Percentiles rank a stretch among this genome's conserved stretches.
These are phyloP conservation scores for Bursaphelenchus okinawaensis DNA, from an alignment of 2,888 invertebrate species.

Conservation along the genomic window DNA sequence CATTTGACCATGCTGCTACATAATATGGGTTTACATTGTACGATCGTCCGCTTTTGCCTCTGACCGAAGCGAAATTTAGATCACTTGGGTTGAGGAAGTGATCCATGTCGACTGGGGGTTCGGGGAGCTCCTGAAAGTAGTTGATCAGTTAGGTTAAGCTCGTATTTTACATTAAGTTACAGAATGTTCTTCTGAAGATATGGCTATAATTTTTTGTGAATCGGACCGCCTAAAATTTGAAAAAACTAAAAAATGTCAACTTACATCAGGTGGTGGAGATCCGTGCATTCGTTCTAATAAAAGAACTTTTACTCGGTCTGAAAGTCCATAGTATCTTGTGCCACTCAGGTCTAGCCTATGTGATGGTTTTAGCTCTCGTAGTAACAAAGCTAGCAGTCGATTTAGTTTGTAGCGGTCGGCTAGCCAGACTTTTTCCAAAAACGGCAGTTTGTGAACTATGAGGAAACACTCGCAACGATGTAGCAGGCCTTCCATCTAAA, in stretches of 20 bases:
- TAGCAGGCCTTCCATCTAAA: slow-evolving; percentile 57
- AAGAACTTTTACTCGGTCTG: slow-evolving; percentile 56
- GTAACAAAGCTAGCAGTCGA: slow-evolving; percentile 50
- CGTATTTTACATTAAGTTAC: not conserved
- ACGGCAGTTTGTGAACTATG: slow-evolving; percentile 50
- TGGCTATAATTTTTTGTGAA: too few species aligned
- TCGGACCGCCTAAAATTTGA: not conserved
- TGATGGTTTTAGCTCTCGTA: slow-evolving; percentile 51
- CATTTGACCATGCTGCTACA: slow-evolving; percentile 56
- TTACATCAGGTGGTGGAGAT: slow-evolving; percentile 50
- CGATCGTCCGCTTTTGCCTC: slow-evolving; percentile 53
- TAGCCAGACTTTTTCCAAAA: slow-evolving; percentile 57
- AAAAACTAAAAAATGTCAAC: not conserved
- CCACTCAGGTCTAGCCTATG: slow-evolving; percentile 55
- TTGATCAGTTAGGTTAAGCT: too few species aligned
- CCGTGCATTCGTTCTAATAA: slow-evolving; percentile 55
- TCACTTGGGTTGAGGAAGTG: slow-evolving; percentile 47
- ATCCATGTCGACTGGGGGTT: slow-evolving; percentile 55
- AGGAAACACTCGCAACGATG: slow-evolving; percentile 57
- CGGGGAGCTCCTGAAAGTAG: slow-evolving; percentile 48
- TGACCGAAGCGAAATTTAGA: slow-evolving; percentile 51
- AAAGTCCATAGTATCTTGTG: slow-evolving; percentile 52
- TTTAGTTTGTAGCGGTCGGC: slow-evolving; percentile 57
- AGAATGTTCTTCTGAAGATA: not conserved
- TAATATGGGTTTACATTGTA: slow-evolving; percentile 56